Base-by-base conservation (phyloP, 2,113 vertebrate genomes). In the Pterocles gutturalis region DNA sequence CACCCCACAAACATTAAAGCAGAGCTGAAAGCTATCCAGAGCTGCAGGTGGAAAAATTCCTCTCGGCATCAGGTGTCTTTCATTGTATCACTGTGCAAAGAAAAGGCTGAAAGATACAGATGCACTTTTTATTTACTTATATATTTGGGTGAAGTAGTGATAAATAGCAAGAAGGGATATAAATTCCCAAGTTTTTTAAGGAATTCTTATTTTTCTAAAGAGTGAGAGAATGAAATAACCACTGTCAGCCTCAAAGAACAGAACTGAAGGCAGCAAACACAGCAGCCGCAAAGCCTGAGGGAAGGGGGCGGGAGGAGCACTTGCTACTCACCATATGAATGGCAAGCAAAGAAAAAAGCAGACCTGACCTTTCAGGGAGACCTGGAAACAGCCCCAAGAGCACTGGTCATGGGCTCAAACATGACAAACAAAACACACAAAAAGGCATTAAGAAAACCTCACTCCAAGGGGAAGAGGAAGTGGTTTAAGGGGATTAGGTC, bases 311-410 rank as follows among this genome's bases (percentile, higher is more conserved):
- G n/a, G 53, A 92, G 85, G 62, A 92, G 78, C 80, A 53, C 81
- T 79, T 65, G 73, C 66, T 82, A 75, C 61, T 92, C 85, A 86
- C 87, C 88, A 61, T 88, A 84, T 89, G 81, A 96, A 96, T 77
- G 46, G 70, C 49, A 70, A 83, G 90, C 82, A 83, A 94, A 90
- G 76, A 89, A 64, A 89, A 88, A 79, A 62, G 49, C 65, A 83
- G 71, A 64, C 20, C 28, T 97, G 95, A 96, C 93, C 95, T 96
- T 96, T 93, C 51, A 78, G 67, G 54, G 53, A 91, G 61, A 89
- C 60, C 92, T 84, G 70, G 85, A 95, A 95, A 81, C 78, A 75
- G 87, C 85, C 36, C 53, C 53, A 45, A 82, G 70, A 92, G 71
- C 10, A 21, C 43, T 87, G 83, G 83, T 55, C 85, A n/a, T 70